These are phyloP conservation scores for Asarcornis scutulata DNA, from an alignment of 2,113 vertebrate species.

Conservation along the genomic window DNA sequence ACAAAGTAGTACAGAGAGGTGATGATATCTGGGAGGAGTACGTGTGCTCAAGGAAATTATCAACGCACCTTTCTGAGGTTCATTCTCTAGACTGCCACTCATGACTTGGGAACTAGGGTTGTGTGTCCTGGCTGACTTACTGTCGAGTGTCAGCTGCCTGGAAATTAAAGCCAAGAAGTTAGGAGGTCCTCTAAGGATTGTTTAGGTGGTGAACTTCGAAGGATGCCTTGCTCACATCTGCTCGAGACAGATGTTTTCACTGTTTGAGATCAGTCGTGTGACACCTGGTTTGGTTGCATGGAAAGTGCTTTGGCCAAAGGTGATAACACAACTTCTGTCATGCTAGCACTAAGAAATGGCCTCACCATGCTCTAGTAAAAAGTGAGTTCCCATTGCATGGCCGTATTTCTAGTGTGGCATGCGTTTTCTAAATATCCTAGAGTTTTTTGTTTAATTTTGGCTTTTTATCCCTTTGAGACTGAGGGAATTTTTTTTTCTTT, in stretches of 20 bases:
- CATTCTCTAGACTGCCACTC: not conserved
- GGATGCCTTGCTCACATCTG: rapidly evolving
- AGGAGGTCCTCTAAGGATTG: not conserved
- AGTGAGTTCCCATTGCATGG: rapidly evolving
- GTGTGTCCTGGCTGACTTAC: not conserved
- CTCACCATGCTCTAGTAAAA: not conserved
- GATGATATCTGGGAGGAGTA: too few relatives aligned
- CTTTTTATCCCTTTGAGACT: not conserved
- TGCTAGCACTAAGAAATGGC: rapidly evolving
- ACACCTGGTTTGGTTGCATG: not conserved
- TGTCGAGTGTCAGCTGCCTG: not conserved
- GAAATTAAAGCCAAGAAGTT: not conserved
- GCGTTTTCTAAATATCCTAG: not conserved
- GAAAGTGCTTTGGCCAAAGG: not conserved
- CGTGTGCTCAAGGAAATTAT: not conserved
- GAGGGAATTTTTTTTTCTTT: not conserved
- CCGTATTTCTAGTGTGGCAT: rapidly evolving
- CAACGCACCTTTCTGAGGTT: rapidly evolving
- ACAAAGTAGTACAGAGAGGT: not conserved
- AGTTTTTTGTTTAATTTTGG: not conserved
- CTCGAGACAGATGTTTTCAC: rapidly evolving
- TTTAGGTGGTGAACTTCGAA: not conserved
- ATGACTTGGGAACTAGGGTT: not conserved
- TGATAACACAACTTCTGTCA: rapidly evolving
- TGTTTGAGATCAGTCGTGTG: rapidly evolving